Evolutionary conservation across 2,113 vertebrate genomes (phyloP), one percentile per base, ranked within the genome.

Genomic region (Salvelinus namaycush): DNA sequence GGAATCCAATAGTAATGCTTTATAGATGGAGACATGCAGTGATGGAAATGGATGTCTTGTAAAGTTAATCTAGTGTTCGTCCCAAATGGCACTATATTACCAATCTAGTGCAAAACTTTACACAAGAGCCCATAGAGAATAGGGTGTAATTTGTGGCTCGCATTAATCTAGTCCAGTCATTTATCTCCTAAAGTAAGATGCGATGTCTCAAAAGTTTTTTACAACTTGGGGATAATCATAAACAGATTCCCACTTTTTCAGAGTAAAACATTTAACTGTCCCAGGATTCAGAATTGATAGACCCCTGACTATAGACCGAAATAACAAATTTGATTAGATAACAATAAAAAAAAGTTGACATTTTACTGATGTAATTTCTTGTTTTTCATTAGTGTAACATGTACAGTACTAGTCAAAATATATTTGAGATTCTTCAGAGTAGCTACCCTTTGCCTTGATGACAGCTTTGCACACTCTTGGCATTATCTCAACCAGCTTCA

Each of bases 1-100:
- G 3, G 9, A 11, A 7, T 67, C 39, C 73, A 74, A 54, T 64
- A 67, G 57, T 68, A 18, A 59, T 26, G 67, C 73, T 83, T 79
- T 44, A 71, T 67, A n/a, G 27, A 54, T 29, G 31, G 12, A 24
- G 51, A 60, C 49, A 2, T 67, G 18, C 34, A 54, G 66, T 29
- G 11, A 5, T 26, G n/a, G 39, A 65, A 44, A 22, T 39, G 68
- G 68, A 69, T 29, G 34, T 13, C 64, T 27, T 14, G 24, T 66
- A 27, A 26, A 11, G 64, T 14, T 4, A n/a, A 68, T 68, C 29
- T 29, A 3, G 27, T 20, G 16, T 8, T 64, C n/a, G 7, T 64
- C 9, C 16, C 12, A 14, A 54, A 14, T 18, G 12, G 16, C 51
- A 54, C 51, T 18, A 16, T 54, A 54, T 54, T 54, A 14, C 51